phyloP scores from a whole-genome alignment of 2,797 vertebrate genomes.

The Mormyrops attenuatus region DNA sequence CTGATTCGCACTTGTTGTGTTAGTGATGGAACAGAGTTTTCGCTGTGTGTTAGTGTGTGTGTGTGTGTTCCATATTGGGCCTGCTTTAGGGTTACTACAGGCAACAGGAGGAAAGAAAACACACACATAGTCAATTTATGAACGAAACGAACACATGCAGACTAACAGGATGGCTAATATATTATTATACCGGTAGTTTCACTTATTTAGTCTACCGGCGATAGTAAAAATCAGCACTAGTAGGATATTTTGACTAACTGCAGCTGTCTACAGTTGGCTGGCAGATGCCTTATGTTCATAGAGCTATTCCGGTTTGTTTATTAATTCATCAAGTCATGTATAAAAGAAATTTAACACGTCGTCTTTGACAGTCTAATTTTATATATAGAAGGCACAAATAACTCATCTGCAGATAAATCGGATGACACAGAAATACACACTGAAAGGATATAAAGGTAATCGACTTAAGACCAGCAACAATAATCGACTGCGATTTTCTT shows the following conservation, averaged over 20 bases:
- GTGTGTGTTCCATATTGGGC: conserved; percentile 42
- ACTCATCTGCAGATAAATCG: neutral
- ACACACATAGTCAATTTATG: conserved; percentile 55
- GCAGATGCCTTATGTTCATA: neutral
- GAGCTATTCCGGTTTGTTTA: neutral
- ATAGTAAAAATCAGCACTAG: neutral
- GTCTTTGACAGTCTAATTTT: neutral
- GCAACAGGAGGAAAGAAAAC: conserved; percentile 63
- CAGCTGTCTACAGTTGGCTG: neutral
- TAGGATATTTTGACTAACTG: conserved; percentile 3
- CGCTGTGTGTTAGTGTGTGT: conserved; percentile 48
- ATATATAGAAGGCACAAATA: neutral
- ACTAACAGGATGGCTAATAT: conserved; percentile 19
- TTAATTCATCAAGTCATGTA: conserved; percentile 5
- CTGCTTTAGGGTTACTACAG: conserved; percentile 29
- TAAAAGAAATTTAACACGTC: neutral
- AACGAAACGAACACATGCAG: conserved; percentile 46
- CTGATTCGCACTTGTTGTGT: conserved; percentile 78
- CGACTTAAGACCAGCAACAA: neutral
- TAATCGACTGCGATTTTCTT: neutral
- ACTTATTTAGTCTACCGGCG: neutral
- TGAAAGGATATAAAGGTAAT: neutral
- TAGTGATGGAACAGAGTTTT: conserved; percentile 65
- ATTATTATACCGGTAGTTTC: neutral
- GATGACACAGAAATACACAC: neutral